Evolutionary conservation across 2,113 vertebrate genomes (phyloP).

Genomic region (Tricholaema leucomelas): DNA sequence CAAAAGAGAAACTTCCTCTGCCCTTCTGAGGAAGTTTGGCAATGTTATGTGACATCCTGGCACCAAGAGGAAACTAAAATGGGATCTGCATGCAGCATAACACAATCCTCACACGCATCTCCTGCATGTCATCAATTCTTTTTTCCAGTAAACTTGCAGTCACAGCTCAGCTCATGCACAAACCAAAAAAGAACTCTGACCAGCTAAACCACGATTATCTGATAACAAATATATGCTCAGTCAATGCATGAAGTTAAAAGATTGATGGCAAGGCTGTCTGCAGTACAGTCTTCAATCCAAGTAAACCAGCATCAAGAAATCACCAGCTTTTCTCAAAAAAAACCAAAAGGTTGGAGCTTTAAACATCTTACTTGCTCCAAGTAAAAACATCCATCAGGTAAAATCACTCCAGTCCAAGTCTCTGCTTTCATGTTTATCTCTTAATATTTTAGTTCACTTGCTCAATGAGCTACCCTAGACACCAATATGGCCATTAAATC

Average conservation of each 20-base stretch:
- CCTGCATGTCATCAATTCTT: not conserved
- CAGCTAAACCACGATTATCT: not conserved
- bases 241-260: not conserved
- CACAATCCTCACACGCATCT: not conserved
- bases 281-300: not conserved
- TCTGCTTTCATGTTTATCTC: not conserved
- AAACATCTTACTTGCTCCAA: not conserved
- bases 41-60: not conserved
- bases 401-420: not conserved
- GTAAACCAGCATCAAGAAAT: not conserved
- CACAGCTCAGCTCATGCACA: not conserved
- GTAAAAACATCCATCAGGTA: constrained; percentile 38
- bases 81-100: not conserved
- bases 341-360: not conserved
- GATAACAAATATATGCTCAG: not conserved
- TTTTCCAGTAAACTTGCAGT: not conserved
- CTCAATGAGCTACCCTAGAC: not conserved
- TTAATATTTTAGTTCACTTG: not conserved
- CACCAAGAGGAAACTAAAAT: not conserved
- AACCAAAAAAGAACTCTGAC: not conserved
- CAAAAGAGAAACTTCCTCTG: not conserved
- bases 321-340: not conserved
- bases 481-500: not conserved
- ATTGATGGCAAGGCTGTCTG: not conserved
- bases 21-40: not conserved